phyloP scores from a whole-genome alignment of 2,797 vertebrate species.

The Salarias fasciatus region DNA sequence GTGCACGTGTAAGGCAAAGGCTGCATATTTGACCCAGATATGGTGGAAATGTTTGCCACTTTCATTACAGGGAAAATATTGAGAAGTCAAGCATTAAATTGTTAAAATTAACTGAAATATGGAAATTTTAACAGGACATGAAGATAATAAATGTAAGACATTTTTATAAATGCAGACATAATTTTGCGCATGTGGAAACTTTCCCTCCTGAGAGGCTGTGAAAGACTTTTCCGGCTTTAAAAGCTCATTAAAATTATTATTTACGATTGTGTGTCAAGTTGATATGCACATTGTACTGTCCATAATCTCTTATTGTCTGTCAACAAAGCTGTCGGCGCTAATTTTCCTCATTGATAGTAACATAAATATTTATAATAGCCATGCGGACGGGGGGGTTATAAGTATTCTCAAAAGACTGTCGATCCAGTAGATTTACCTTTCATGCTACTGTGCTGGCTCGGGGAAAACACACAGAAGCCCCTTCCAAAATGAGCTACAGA shows the following conservation, averaged over 20 bases:
- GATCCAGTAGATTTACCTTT: conserved; percentile 72
- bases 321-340: conserved; percentile 34
- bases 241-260: conserved; percentile 8
- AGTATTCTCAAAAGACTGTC: conserved; percentile 49
- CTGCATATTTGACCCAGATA: too few relatives aligned
- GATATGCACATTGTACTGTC: conserved; percentile 12
- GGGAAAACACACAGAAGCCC: conserved; percentile 69
- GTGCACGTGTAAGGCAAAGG: neutral
- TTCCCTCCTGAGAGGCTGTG: conserved; percentile 4
- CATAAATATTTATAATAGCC: conserved; percentile 48
- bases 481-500: conserved; percentile 76
- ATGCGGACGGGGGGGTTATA: conserved; percentile 21
- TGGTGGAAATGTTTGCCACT: too few relatives aligned
- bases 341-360: conserved; percentile 47
- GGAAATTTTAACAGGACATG: too few relatives aligned
- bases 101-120: too few relatives aligned
- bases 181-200: conserved; percentile 4
- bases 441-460: conserved; percentile 78
- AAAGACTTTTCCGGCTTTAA: conserved; percentile 4
- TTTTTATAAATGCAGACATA: neutral
- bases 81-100: too few relatives aligned
- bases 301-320: conserved; percentile 28
- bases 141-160: too few relatives aligned
- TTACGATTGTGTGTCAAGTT: conserved; percentile 26
- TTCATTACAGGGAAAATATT: too few relatives aligned